A percentile compares a stretch with the other conserved stretches of the same genome.
Evolutionary conservation across 2,113 vertebrate species (phyloP).

Genomic region (Calonectris borealis): DNA sequence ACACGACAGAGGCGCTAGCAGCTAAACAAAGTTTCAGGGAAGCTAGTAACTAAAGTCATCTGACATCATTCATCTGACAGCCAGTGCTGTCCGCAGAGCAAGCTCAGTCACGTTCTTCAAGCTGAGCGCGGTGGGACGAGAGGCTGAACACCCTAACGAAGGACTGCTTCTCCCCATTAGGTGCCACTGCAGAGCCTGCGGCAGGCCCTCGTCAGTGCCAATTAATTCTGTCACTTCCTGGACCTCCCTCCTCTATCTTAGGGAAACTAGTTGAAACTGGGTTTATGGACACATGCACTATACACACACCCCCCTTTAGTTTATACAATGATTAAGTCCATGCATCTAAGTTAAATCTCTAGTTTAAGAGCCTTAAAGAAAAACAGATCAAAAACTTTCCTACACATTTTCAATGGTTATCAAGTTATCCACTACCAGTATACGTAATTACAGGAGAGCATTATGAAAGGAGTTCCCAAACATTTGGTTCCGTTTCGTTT

Average conservation of each 20-base stretch:
- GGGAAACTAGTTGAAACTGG: accelerated
- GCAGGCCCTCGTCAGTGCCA: background rate
- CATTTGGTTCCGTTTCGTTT: background rate
- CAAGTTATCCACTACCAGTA: background rate
- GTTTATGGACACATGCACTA: background rate
- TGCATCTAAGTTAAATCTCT: background rate
- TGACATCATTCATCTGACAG: background rate
- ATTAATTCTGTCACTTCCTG: background rate
- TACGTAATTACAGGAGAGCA: background rate
- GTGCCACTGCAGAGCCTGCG: accelerated
- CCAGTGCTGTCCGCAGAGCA: background rate
- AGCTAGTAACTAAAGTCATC: accelerated
- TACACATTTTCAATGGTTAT: background rate
- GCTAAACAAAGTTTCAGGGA: background rate
- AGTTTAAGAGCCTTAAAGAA: background rate
- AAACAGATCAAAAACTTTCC: background rate
- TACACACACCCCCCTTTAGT: background rate
- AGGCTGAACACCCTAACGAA: accelerated
- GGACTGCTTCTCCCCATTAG: background rate
- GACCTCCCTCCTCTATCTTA: background rate
- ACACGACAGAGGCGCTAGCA: background rate
- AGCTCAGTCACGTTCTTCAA: background rate
- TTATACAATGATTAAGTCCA: background rate
- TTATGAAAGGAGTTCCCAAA: background rate
- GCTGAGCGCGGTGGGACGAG: accelerated